phyloP scores from a whole-genome alignment of 2,888 invertebrate species.

The Eueremaeus valkanovi region DNA sequence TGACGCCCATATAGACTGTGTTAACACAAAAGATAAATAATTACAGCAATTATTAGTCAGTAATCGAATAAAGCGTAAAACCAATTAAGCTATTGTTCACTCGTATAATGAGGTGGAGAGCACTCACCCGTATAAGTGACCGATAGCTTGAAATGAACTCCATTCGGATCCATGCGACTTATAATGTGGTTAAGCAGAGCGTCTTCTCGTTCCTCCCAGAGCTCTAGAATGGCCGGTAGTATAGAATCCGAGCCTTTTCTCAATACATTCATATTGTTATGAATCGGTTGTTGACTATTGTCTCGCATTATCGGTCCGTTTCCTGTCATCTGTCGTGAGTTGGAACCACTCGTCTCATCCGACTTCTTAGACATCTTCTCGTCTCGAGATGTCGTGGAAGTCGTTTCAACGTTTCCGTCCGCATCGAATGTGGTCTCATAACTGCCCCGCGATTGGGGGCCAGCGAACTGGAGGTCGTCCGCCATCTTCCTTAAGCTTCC shows the following conservation, averaged over 20 bases:
- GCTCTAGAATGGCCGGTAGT: slow-evolving; percentile 88
- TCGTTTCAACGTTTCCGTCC: slow-evolving; percentile 86
- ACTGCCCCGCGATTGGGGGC: slow-evolving; percentile 40
- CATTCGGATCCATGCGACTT: slow-evolving; percentile 74
- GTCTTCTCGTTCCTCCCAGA: slow-evolving; percentile 90
- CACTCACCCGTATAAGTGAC: slow-evolving; percentile 74
- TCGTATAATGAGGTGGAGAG: background rate
- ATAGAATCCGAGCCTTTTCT: slow-evolving; percentile 72
- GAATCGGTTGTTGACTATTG: slow-evolving; percentile 4
- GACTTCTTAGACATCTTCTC: slow-evolving; percentile 62
- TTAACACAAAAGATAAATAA: background rate
- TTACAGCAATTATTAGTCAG: background rate
- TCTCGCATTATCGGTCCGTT: slow-evolving; percentile 11
- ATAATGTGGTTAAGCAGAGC: slow-evolving; percentile 83
- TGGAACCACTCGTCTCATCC: slow-evolving; percentile 46
- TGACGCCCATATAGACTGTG: slow-evolving; percentile 79
- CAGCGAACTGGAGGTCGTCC: background rate
- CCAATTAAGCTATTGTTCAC: background rate
- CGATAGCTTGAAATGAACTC: slow-evolving; percentile 79
- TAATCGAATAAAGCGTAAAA: background rate
- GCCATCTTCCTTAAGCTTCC: slow-evolving; percentile 24
- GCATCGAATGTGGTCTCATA: slow-evolving; percentile 71
- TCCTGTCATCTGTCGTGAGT: background rate
- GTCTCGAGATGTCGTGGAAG: slow-evolving; percentile 72
- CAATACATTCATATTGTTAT: background rate